Evolutionary conservation across 1,140 invertebrate genomes (phyloP).

Genomic region (Ips typographus): DNA sequence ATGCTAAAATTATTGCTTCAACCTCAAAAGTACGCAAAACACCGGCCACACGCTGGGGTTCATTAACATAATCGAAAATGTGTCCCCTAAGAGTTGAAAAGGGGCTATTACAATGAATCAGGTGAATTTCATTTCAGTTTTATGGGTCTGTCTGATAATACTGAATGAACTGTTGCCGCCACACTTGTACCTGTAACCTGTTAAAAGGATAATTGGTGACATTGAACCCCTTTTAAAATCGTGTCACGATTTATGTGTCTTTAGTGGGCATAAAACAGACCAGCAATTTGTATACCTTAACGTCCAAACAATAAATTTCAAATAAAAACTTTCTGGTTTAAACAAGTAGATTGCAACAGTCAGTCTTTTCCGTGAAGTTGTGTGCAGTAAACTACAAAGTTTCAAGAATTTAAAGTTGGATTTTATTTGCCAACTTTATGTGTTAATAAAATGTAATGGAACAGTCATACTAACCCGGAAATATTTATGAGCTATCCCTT

Average conservation of each 20-base stretch:
- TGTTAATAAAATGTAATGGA: constrained; percentile 14
- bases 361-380: background rate
- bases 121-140: background rate
- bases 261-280: background rate
- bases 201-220: background rate
- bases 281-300: background rate
- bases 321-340: too few relatives aligned
- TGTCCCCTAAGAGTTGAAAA: constrained; percentile 8
- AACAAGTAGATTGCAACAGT: too few relatives aligned
- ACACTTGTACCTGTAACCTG: background rate
- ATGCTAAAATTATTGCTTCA: background rate
- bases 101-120: constrained; percentile 6
- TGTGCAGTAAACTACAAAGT: constrained; percentile 19
- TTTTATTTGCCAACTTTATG: constrained; percentile 18
- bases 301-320: too few relatives aligned
- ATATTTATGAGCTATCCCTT: constrained; percentile 13
- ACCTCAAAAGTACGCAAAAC: constrained; percentile 2
- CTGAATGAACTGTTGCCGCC: background rate
- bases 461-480: constrained; percentile 8
- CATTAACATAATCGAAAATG: constrained; percentile 13
- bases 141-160: constrained; percentile 6
- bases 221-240: background rate
- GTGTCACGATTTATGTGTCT: background rate
- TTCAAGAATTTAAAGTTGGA: constrained; percentile 16
- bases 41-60: constrained; percentile 8